Conservation (phyloP, 2,113 vertebrate species). For the Istiophorus platypterus region DNA sequence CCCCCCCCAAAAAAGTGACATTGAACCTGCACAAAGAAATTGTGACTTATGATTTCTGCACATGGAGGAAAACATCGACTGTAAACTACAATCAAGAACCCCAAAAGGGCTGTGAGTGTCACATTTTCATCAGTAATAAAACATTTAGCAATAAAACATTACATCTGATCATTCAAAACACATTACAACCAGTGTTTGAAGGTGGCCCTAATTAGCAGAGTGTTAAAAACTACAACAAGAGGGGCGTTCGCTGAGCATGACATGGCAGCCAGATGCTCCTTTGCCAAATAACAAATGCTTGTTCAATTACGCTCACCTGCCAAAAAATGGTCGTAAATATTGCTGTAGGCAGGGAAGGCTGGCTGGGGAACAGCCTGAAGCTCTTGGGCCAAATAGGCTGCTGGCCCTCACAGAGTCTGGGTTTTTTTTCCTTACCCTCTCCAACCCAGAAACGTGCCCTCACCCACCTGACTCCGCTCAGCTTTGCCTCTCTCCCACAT, state of each 20-base stretch:
- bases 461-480: conserved; percentile 7
- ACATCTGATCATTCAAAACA: conserved; percentile 40
- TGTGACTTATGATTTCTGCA: conserved; percentile 5
- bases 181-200: conserved; percentile 62
- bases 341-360: conserved; percentile 62
- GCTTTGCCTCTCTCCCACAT: conserved; percentile 11
- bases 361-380: conserved; percentile 56
- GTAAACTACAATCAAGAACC: not conserved
- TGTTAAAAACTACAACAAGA: conserved; percentile 63
- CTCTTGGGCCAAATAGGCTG: conserved; percentile 55
- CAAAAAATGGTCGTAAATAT: conserved; percentile 76
- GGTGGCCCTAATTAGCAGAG: conserved; percentile 67
- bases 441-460: conserved; percentile 25
- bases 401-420: conserved; percentile 45
- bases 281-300: conserved; percentile 77
- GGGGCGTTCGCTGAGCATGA: conserved; percentile 42
- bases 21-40: not conserved
- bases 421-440: conserved; percentile 37
- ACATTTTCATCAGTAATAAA: not conserved
- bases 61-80: not conserved
- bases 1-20: not conserved
- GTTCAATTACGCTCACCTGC: conserved; percentile 75
- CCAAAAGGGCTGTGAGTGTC: not conserved
- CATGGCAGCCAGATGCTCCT: conserved; percentile 50
- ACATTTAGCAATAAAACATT: conserved; percentile 24